Percentiles rank a stretch among this genome's conserved stretches.
Conservation (phyloP, 2,888 invertebrate species). For the Tipula helvola region DNA sequence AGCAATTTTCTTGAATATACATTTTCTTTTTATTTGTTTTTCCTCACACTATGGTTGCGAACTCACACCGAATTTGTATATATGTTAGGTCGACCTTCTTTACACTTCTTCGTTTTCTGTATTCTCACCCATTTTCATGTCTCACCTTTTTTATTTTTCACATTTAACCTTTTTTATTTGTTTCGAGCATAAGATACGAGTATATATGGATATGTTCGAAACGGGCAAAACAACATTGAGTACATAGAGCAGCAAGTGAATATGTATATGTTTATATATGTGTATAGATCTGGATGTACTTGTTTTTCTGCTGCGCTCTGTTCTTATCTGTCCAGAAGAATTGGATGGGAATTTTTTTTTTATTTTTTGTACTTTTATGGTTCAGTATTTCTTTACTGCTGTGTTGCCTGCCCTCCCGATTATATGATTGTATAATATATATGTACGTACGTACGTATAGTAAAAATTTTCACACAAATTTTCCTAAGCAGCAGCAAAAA, state of each 20-base stretch:
- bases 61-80: not conserved
- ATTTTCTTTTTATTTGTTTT: not conserved
- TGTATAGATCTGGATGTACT: not conserved
- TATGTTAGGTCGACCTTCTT: not conserved
- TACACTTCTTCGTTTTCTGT: not conserved
- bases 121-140: not conserved
- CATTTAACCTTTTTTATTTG: conserved; percentile 4
- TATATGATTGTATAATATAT: not conserved
- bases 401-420: not conserved
- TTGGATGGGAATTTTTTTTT: not conserved
- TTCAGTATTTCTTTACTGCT: not conserved
- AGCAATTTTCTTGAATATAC: not conserved
- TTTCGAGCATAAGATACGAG: not conserved
- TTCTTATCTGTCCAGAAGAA: not conserved
- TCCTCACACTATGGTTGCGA: not conserved
- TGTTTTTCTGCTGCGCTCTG: not conserved
- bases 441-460: not conserved
- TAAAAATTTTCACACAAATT: not conserved
- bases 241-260: not conserved
- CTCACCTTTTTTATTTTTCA: conserved; percentile 4
- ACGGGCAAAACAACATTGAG: not conserved
- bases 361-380: not conserved
- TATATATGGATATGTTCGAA: not conserved
- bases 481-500: not conserved
- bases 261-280: not conserved